phyloP scores from a whole-genome alignment of 2,113 vertebrate species.

The Antechinus flavipes region DNA sequence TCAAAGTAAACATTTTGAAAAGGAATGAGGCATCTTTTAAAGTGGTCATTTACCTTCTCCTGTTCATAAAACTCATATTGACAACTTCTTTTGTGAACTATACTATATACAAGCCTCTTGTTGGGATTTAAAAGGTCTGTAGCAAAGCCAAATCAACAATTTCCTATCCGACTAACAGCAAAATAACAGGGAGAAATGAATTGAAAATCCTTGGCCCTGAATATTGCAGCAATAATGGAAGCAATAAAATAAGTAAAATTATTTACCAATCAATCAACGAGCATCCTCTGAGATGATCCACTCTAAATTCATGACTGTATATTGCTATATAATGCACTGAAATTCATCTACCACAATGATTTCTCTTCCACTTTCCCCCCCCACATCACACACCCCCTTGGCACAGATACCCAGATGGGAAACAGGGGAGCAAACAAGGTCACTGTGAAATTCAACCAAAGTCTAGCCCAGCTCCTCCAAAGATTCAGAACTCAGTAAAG shows the following conservation, averaged over 20 bases:
- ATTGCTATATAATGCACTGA: not conserved
- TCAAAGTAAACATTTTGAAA: slow-evolving; percentile 24
- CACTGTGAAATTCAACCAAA: not conserved
- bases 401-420: not conserved
- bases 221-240: slow-evolving; percentile 4
- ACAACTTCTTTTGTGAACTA: slow-evolving; percentile 14
- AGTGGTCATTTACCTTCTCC: slow-evolving; percentile 49
- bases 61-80: not conserved
- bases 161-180: not conserved
- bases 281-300: slow-evolving; percentile 40
- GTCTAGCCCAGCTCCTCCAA: not conserved
- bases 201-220: not conserved
- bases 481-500: not conserved
- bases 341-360: slow-evolving; percentile 4
- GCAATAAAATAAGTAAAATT: slow-evolving; percentile 43
- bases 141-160: slow-evolving; percentile 6
- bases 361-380: not conserved
- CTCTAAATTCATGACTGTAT: not conserved
- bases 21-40: not conserved
- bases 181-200: slow-evolving; percentile 4
- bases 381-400: not conserved
- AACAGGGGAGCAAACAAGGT: not conserved
- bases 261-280: not conserved
- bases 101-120: slow-evolving; percentile 39
- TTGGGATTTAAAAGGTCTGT: not conserved